phyloP scores from a whole-genome alignment of 2,113 vertebrate species.

The Thinocorus orbignyianus region DNA sequence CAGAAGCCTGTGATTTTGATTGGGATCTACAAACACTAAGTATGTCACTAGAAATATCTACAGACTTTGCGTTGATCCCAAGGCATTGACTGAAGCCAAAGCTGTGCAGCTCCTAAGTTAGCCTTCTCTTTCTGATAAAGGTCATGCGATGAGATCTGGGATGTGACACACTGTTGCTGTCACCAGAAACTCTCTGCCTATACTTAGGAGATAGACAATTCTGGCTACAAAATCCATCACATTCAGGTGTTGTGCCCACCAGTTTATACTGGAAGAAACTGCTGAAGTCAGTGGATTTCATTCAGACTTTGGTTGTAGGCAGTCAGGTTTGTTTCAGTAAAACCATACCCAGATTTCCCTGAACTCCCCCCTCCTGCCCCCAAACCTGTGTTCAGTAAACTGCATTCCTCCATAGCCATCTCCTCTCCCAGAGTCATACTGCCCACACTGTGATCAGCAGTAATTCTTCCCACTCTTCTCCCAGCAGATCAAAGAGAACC shows the following conservation, averaged over 20 bases:
- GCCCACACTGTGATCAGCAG: background rate
- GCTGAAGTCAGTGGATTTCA: background rate
- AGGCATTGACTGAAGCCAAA: background rate
- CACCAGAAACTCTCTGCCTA: background rate
- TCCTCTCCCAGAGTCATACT: background rate
- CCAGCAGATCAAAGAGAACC: background rate
- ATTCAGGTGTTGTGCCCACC: background rate
- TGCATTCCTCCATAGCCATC: background rate
- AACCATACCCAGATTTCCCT: background rate
- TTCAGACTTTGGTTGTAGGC: background rate
- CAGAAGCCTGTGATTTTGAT: background rate
- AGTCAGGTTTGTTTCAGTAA: background rate
- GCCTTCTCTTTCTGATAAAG: background rate
- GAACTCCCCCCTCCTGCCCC: too few species aligned
- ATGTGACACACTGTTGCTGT: background rate
- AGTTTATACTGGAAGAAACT: background rate
- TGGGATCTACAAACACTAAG: background rate
- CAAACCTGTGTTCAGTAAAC: background rate
- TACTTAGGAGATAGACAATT: background rate
- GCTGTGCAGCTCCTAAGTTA: background rate
- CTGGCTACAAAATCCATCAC: background rate
- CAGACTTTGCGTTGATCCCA: background rate
- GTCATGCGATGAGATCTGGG: background rate
- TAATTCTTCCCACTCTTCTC: background rate
- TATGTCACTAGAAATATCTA: background rate